Conservation (phyloP, 2,797 vertebrate genomes). For the Chiroxiphia lanceolata region DNA sequence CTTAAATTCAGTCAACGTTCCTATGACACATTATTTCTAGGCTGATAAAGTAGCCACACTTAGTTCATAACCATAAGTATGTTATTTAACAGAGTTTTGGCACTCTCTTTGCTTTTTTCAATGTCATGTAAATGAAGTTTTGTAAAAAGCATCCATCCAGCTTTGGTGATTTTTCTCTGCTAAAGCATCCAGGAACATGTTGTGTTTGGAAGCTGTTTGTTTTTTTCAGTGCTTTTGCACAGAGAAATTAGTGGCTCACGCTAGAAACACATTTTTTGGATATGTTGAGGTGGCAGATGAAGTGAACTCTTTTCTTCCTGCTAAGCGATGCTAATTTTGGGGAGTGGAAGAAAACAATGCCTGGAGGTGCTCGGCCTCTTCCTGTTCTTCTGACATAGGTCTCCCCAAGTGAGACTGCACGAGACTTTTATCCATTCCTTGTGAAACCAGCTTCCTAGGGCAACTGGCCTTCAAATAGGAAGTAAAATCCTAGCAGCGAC, state of each 20-base stretch:
- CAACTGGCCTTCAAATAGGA: background rate
- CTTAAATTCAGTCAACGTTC: background rate
- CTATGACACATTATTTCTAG: no score
- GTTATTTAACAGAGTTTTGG: background rate
- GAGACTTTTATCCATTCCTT: background rate
- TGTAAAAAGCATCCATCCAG: background rate
- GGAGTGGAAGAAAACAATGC: background rate
- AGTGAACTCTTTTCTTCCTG: background rate
- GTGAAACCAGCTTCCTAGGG: background rate
- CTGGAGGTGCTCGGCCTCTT: background rate
- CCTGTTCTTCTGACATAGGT: background rate
- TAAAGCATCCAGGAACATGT: background rate
- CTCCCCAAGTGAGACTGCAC: background rate
- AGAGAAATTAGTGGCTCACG: background rate
- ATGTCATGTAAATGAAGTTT: background rate
- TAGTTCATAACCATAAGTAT: background rate
- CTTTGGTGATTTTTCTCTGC: background rate
- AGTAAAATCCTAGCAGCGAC: background rate
- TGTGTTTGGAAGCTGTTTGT: background rate
- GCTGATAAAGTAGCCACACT: background rate
- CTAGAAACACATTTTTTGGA: background rate
- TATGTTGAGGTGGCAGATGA: background rate
- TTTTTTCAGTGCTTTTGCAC: background rate
- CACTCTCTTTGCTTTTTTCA: background rate
- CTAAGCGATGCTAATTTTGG: rapidly evolving